These are phyloP conservation scores for Epistrophe eligans DNA, from an alignment of 2,888 invertebrate species.

Conservation along the genomic window DNA sequence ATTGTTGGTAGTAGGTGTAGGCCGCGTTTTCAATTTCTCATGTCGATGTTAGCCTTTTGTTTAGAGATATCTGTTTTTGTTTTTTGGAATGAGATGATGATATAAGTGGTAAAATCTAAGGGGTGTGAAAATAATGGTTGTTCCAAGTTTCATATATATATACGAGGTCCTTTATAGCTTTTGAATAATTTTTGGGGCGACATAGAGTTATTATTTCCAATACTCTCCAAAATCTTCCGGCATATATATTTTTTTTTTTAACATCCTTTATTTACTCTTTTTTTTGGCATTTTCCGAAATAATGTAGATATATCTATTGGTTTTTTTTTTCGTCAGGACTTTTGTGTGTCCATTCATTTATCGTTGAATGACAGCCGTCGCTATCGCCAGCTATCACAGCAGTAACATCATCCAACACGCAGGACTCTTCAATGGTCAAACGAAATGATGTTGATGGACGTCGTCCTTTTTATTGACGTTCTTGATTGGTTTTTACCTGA, in stretches of 20 bases:
- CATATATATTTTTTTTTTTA: constrained; percentile 26
- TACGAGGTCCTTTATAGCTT: constrained; percentile 54
- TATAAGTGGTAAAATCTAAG: background rate
- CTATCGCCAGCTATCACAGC: constrained; percentile 29
- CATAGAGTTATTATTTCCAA: constrained; percentile 55
- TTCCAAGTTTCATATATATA: constrained; percentile 30
- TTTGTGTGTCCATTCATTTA: constrained; percentile 66
- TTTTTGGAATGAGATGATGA: background rate
- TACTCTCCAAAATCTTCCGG: constrained; percentile 1
- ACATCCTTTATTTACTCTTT: constrained; percentile 16
- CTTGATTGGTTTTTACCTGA: constrained; percentile 83
- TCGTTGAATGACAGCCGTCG: constrained; percentile 73
- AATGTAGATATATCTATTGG: background rate
- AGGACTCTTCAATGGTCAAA: constrained; percentile 51
- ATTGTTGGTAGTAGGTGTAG: constrained; percentile 45
- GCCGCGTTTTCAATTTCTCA: constrained; percentile 64
- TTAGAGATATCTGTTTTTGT: constrained; percentile 25
- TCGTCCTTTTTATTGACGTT: constrained; percentile 83
- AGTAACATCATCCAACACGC: constrained; percentile 24
- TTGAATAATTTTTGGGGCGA: constrained; percentile 72
- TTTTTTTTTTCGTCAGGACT: constrained; percentile 21
- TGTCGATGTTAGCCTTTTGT: constrained; percentile 67
- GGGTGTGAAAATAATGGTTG: constrained; percentile 49
- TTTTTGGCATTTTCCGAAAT: background rate
- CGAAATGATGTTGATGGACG: constrained; percentile 81